Conservation (phyloP, 2,113 vertebrate species). For the Trematocara stigmaticum region DNA sequence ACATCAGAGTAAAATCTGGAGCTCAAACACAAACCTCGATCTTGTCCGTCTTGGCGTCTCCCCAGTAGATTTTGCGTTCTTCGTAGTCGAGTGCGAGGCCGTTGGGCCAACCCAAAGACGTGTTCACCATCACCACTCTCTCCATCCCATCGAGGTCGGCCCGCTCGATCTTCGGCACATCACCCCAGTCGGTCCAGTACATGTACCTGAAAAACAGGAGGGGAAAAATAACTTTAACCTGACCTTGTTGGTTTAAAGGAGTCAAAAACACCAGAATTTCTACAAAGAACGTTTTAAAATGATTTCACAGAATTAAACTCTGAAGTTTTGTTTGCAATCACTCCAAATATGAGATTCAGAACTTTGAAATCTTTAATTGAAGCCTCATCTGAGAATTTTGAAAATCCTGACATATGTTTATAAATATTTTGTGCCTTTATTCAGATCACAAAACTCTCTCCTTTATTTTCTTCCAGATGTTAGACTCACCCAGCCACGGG, state of each 20-base stretch:
- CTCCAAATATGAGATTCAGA: neutral
- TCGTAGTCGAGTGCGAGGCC: slow-evolving; percentile 90
- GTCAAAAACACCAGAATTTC: neutral
- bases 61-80: slow-evolving; percentile 93
- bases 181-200: slow-evolving; percentile 99
- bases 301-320: neutral
- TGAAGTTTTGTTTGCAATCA: neutral
- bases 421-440: neutral
- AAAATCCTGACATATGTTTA: neutral
- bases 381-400: neutral
- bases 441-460: neutral
- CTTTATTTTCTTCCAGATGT: neutral
- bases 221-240: neutral
- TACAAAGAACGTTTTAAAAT: neutral
- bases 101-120: slow-evolving; percentile 95
- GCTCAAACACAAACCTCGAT: slow-evolving; percentile 58
- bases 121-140: slow-evolving; percentile 89
- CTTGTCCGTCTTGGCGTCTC: slow-evolving; percentile 95
- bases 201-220: slow-evolving; percentile 77
- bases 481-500: slow-evolving; percentile 84
- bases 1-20: neutral
- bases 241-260: neutral
- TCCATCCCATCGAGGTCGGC: slow-evolving; percentile 90
- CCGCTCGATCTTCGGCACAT: slow-evolving; percentile 92
- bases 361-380: neutral